Evolutionary conservation across 2,888 invertebrate species (phyloP), one percentile per base, ranked within the genome.

Genomic region (Drosophila cognata): DNA sequence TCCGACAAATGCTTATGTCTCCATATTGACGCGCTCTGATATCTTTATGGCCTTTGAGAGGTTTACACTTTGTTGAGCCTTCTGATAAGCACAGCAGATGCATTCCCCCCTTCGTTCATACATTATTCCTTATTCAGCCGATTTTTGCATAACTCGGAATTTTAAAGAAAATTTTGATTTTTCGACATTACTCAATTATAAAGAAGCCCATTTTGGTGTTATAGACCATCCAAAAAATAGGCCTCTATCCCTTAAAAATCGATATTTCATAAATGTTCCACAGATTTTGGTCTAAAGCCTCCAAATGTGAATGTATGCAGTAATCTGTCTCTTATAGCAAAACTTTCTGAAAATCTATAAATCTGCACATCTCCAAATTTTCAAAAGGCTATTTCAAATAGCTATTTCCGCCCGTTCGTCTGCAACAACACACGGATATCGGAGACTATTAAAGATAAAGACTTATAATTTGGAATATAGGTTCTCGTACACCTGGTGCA

Each of bases 1-100:
- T 13, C 21, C 41, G 50, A 43, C 70, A 77, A 77, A 74, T 74
- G 60, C 66, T 66, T 56, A 70, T 74, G 68, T 71, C 70, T 71
- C 62, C 53, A 71, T 51, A 68, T 71, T 63, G 48, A 51, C 62
- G 55, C 65, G 48, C 53, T 58, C 55, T 66, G 61, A 77, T 77
- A 77, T 79, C 78, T 77, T 73, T 50, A 79, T 81, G 61, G 33
- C 41, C 43, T 25, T 29, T 35, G 11, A 28, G 52, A 59, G 74
- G 58, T 69, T 77, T 67, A 53, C 77, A 59, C 74, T 64, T 66
- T 52, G 63, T 4, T 73, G 61, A 77, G 28, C 80, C 63, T 41
- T 25, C 25, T 36, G 35, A 66, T 53, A 33, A 25, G 13, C 13
- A n/a, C 11, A 73, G 46, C 25, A 56, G 13, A 57, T 60, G 58